Evolutionary conservation across 2,797 vertebrate species (phyloP).

Genomic region (Loriculus beryllinus): DNA sequence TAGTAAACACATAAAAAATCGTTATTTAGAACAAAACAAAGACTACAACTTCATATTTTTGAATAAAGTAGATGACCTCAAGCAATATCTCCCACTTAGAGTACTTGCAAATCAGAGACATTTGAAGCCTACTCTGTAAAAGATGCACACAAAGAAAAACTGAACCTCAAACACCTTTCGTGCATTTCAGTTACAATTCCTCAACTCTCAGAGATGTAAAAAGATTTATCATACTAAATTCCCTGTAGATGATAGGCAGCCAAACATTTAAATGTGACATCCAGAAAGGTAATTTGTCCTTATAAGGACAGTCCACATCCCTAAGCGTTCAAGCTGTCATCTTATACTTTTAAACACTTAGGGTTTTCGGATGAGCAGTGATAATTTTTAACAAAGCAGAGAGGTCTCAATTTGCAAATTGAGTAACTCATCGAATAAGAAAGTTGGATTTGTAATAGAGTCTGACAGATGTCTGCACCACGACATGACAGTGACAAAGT

Average conservation of each 20-base stretch:
- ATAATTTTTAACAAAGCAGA: slow-evolving; percentile 66
- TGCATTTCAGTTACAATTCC: slow-evolving; percentile 49
- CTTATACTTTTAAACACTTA: slow-evolving; percentile 63
- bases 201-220: slow-evolving; percentile 46
- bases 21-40: slow-evolving; percentile 14
- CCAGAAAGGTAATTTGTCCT: slow-evolving; percentile 60
- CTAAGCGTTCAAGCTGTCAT: slow-evolving; percentile 56
- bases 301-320: slow-evolving; percentile 63
- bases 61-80: slow-evolving; percentile 23
- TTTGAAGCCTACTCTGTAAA: slow-evolving; percentile 22
- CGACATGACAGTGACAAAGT: slow-evolving; percentile 66
- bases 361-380: slow-evolving; percentile 43
- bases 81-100: slow-evolving; percentile 21
- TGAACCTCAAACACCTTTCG: slow-evolving; percentile 55
- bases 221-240: slow-evolving; percentile 63
- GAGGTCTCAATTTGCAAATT: slow-evolving; percentile 69
- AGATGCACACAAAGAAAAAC: slow-evolving; percentile 41
- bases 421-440: slow-evolving; percentile 62
- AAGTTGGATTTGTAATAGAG: slow-evolving; percentile 64
- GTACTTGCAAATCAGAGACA: neutral
- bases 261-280: slow-evolving; percentile 68
- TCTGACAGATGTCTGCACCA: slow-evolving; percentile 59
- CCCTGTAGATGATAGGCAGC: slow-evolving; percentile 62
- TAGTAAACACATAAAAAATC: neutral
- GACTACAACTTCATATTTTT: neutral